A percentile compares a stretch with the other conserved stretches of the same genome.
Evolutionary conservation across 1,140 invertebrate species (phyloP).

Genomic region (Macrocentrus cingulum): DNA sequence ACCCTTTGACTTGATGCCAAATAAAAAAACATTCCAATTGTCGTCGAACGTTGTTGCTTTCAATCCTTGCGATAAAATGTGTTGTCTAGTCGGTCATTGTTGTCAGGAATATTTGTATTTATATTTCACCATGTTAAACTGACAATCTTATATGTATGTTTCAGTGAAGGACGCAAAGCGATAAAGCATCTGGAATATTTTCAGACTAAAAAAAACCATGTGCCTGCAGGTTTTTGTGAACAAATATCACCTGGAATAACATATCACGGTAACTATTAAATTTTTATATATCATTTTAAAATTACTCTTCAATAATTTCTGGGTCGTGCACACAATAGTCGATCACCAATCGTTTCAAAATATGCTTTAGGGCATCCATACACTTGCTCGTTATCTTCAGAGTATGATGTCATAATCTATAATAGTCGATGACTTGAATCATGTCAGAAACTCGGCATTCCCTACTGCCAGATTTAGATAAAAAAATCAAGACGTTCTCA

Average conservation of each 20-base stretch:
- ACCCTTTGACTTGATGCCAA: conserved; percentile 22
- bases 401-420: conserved; percentile 11
- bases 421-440: conserved; percentile 5
- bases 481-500: not conserved
- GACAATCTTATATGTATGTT: too few species aligned
- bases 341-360: too few species aligned
- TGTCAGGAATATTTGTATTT: too few species aligned
- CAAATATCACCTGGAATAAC: conserved; percentile 23
- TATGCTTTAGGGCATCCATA: too few species aligned
- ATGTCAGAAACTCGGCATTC: not conserved
- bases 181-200: conserved; percentile 2
- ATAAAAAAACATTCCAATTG: not conserved
- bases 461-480: not conserved
- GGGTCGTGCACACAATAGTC: too few species aligned
- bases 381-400: not conserved
- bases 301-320: not conserved
- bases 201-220: conserved; percentile 6
- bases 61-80: not conserved
- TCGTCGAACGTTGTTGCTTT: not conserved
- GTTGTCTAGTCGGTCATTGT: not conserved
- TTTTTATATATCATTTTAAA: not conserved
- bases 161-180: not conserved
- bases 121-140: too few species aligned
- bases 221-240: not conserved
- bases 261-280: conserved; percentile 1